Evolutionary conservation across 1,140 invertebrate species (phyloP).

Genomic region (Papilio dardanus): DNA sequence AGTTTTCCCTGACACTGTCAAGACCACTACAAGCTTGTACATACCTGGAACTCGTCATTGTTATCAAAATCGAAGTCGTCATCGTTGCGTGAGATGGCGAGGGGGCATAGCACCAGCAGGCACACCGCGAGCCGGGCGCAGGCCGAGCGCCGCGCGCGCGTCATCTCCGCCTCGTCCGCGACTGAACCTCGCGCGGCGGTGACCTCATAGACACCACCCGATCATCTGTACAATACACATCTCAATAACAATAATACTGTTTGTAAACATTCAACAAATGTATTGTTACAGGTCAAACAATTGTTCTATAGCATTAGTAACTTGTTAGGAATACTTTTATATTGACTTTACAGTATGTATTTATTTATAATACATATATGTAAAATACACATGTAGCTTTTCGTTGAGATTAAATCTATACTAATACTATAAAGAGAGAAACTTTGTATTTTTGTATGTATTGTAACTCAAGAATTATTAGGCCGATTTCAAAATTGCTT

Average conservation of each 20-base stretch:
- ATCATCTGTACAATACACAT: constrained; percentile 58
- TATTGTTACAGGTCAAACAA: not conserved
- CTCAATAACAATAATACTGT: constrained; percentile 31
- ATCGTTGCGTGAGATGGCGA: constrained; percentile 70
- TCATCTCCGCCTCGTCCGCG: constrained; percentile 56
- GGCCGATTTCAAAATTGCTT: no score
- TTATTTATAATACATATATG: not conserved
- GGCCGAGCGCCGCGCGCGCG: constrained; percentile 51
- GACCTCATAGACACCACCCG: constrained; percentile 70
- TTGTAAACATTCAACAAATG: constrained; percentile 27
- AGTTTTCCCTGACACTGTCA: not conserved
- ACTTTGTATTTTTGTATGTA: no score
- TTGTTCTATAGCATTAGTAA: not conserved
- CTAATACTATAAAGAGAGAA: no score
- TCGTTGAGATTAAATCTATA: no score
- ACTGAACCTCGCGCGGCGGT: constrained; percentile 40
- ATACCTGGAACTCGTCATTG: constrained; percentile 78
- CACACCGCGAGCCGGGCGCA: constrained; percentile 52
- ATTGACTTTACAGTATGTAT: not conserved
- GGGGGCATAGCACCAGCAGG: constrained; percentile 64
- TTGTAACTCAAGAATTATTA: no score
- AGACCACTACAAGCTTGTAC: not conserved
- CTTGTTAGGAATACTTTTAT: not conserved
- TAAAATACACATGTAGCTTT: not conserved
- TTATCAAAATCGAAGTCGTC: constrained; percentile 81